Conservation (phyloP, 2,888 invertebrate genomes). For the Caenorhabditis sp. region DNA sequence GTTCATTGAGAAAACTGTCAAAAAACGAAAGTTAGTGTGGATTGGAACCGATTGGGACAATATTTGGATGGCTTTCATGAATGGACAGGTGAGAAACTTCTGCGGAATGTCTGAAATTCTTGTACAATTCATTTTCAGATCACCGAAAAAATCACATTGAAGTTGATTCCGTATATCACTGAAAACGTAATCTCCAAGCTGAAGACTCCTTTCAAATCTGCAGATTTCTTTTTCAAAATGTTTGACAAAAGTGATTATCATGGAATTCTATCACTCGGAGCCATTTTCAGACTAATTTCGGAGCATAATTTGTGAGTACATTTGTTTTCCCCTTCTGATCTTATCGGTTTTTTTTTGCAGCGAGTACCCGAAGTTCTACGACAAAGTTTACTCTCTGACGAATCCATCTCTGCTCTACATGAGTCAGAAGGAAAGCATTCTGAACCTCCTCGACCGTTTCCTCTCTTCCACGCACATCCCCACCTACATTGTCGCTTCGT, state of each 20-base stretch:
- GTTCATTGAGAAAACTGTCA: conserved; percentile 20
- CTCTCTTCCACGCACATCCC: conserved; percentile 94
- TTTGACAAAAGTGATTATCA: conserved; percentile 84
- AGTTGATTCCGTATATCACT: conserved; percentile 61
- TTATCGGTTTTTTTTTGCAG: conserved; percentile 79
- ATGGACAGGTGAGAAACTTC: conserved; percentile 16
- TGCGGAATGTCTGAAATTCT: neutral
- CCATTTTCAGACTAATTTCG: conserved; percentile 90
- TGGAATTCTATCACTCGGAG: conserved; percentile 91
- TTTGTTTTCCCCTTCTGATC: conserved; percentile 5
- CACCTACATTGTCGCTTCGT: conserved; percentile 91
- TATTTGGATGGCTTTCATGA: conserved; percentile 57
- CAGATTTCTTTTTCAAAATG: conserved; percentile 69
- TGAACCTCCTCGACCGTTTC: conserved; percentile 91
- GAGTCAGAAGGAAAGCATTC: conserved; percentile 90
- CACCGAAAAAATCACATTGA: conserved; percentile 45
- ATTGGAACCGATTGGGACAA: conserved; percentile 39
- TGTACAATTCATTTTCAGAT: neutral
- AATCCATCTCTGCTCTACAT: conserved; percentile 92
- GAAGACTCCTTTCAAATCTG: conserved; percentile 61
- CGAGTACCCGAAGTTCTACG: conserved; percentile 94
- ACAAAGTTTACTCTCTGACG: conserved; percentile 94
- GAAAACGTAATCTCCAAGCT: conserved; percentile 63
- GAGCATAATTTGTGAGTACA: conserved; percentile 87
- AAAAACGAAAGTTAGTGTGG: conserved; percentile 33